Percentiles rank a stretch among this genome's conserved stretches.
Conservation (phyloP, 2,888 invertebrate species). For the Calameuta pallipes region DNA sequence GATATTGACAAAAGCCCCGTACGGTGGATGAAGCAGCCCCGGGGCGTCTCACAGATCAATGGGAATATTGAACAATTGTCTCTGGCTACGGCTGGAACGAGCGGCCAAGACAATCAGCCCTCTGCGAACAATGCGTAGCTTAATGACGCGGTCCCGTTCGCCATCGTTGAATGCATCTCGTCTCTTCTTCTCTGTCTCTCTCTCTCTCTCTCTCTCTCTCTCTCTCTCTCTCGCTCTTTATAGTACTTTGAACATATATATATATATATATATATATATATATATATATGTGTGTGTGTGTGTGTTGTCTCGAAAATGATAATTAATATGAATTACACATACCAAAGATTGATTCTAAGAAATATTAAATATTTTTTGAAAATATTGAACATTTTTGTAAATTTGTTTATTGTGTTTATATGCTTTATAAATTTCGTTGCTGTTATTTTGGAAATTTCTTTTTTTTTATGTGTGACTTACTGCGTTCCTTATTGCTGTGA, state of each 20-base stretch:
- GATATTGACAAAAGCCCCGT: slow-evolving; percentile 62
- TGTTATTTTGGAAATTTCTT: neutral
- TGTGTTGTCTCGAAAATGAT: neutral
- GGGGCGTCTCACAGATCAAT: slow-evolving; percentile 63
- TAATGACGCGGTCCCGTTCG: slow-evolving; percentile 57
- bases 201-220: neutral
- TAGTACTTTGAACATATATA: neutral
- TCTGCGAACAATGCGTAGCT: slow-evolving; percentile 64
- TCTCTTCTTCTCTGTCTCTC: neutral
- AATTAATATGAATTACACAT: neutral
- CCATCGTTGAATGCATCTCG: slow-evolving; percentile 15
- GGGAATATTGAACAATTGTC: slow-evolving; percentile 67
- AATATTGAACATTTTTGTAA: neutral
- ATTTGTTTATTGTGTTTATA: neutral
- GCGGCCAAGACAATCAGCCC: slow-evolving; percentile 66
- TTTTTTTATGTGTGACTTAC: neutral
- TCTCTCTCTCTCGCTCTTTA: slow-evolving; percentile 2
- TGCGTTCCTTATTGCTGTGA: slow-evolving; percentile 27
- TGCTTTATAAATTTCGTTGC: neutral
- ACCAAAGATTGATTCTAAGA: neutral
- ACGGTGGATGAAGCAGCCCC: slow-evolving; percentile 32
- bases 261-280: too few species aligned
- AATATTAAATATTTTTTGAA: neutral
- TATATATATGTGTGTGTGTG: neutral
- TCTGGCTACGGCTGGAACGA: slow-evolving; percentile 63